Evolutionary conservation across 1,140 invertebrate species (phyloP).

Genomic region (Asobara japonica): DNA sequence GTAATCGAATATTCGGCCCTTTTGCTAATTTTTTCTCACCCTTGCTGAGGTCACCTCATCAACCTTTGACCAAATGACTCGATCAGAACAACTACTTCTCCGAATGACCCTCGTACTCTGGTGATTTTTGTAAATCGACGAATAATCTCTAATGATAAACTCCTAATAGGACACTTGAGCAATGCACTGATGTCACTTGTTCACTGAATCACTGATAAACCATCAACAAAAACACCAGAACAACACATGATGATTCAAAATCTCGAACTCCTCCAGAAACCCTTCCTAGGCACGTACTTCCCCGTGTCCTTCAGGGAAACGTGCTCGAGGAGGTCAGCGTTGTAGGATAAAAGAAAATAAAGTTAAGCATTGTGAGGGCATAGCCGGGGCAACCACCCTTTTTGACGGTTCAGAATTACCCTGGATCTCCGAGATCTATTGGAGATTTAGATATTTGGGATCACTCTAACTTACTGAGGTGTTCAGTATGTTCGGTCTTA

Average conservation of each 20-base stretch:
- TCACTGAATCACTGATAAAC: constrained; percentile 13
- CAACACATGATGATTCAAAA: neutral
- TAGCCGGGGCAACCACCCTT: no score
- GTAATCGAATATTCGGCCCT: constrained; percentile 31
- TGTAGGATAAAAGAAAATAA: neutral
- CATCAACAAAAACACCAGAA: neutral
- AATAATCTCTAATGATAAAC: no score
- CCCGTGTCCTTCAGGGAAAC: constrained; percentile 1
- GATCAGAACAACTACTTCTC: no score
- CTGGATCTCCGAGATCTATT: no score
- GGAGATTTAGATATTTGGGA: no score
- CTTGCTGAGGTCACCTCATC: neutral
- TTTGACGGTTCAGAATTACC: no score
- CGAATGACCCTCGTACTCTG: no score
- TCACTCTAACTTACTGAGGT: no score
- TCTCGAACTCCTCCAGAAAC: neutral
- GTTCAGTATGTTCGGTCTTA: no score
- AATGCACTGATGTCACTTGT: neutral
- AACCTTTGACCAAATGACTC: neutral
- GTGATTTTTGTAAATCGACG: no score
- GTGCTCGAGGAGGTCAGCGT: constrained; percentile 21
- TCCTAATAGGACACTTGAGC: neutral
- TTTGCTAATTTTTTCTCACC: neutral
- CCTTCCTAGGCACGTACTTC: constrained; percentile 16
- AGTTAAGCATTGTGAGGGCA: neutral